Evolutionary conservation across 2,113 vertebrate species (phyloP).

Genomic region (Candoia aspera): DNA sequence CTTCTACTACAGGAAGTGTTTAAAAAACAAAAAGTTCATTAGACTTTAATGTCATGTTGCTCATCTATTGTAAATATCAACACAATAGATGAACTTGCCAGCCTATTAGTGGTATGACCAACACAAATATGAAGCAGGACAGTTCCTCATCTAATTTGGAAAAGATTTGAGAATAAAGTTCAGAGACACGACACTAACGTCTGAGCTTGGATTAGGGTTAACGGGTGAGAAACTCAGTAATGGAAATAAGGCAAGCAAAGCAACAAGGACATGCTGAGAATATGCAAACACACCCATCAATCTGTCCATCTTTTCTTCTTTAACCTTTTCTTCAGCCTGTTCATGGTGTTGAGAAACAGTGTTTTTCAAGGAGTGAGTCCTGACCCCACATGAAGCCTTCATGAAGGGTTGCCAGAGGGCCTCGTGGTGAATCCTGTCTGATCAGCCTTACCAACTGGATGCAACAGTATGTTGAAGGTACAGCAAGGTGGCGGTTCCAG

Average conservation of each 20-base stretch:
- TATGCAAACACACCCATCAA: neutral
- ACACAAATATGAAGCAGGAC: neutral
- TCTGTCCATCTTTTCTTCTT: neutral
- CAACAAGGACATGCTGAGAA: neutral
- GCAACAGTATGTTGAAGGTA: no score
- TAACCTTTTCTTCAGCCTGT: neutral
- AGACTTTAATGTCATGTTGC: neutral
- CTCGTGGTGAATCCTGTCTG: no score
- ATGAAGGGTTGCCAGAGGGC: no score
- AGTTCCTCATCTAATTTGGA: neutral
- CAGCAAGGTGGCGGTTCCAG: no score
- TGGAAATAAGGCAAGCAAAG: neutral
- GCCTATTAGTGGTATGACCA: neutral
- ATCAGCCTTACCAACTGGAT: no score
- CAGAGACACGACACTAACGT: neutral
- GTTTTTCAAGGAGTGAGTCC: no score
- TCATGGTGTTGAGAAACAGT: no score
- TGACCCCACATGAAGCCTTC: no score
- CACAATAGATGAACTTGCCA: neutral
- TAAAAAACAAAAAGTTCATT: neutral
- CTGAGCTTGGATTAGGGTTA: neutral
- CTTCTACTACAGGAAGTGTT: neutral
- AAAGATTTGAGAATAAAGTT: neutral
- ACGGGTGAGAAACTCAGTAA: neutral
- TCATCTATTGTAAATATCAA: neutral